phyloP scores from a whole-genome alignment of 2,888 invertebrate species.

The Eupithecia dodoneata region DNA sequence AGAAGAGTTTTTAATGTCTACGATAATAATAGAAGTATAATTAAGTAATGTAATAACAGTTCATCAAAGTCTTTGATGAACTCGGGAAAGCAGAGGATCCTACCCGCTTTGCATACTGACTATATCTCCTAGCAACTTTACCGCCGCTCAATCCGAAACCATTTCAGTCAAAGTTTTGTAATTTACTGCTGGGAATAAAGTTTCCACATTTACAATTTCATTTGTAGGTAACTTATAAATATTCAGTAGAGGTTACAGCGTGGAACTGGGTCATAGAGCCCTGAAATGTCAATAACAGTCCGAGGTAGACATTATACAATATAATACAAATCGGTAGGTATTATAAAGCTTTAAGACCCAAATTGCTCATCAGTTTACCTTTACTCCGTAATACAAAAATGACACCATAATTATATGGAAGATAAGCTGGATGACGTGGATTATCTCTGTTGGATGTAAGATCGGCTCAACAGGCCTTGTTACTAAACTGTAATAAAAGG shows the following conservation, averaged over 20 bases:
- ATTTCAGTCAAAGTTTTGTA: neutral
- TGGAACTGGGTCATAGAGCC: conserved; percentile 32
- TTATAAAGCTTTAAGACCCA: neutral
- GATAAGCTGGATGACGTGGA: neutral
- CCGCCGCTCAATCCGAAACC: neutral
- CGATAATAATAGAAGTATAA: neutral
- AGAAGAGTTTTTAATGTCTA: neutral
- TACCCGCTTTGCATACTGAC: neutral
- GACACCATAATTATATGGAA: neutral
- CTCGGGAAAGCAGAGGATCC: neutral
- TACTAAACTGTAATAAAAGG: neutral
- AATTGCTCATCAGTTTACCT: neutral
- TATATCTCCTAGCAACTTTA: neutral
- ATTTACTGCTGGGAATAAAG: neutral
- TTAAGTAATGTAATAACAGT: neutral
- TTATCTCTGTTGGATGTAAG: conserved; percentile 15
- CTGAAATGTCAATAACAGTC: conserved; percentile 2
- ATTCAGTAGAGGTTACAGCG: neutral
- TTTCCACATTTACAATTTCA: conserved; percentile 8
- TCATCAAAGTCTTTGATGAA: neutral
- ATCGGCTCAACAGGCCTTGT: neutral
- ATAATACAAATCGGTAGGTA: no score
- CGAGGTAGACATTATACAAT: neutral
- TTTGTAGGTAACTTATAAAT: conserved; percentile 24
- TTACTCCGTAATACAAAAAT: neutral